Base-by-base conservation (phyloP, 2,888 invertebrate species). In the Piscicola geometra region DNA sequence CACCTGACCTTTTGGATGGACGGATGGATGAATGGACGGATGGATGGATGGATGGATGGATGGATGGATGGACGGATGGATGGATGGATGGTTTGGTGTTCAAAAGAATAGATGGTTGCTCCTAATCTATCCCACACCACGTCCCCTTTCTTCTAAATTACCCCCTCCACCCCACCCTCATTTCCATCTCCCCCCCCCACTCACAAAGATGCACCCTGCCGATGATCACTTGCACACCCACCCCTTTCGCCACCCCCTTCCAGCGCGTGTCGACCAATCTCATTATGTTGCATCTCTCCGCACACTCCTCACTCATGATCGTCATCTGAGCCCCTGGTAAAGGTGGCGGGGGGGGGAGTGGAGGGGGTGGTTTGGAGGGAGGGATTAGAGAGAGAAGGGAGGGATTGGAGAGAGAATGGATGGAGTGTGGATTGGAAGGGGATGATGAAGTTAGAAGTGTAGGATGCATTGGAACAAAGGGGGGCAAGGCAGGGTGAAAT, bases 171-270 rank as follows among this genome's bases (percentile, higher is more conserved):
- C 41, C 41, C 41, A 9, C 41, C 41, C 41, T 41, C 41, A 5
- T 41, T 15, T 15, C 41, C 15, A 5, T 15, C 41, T 15, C 41
- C 15, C 41, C 41, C 41, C 41, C 60, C 18, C 70, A 79, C 82
- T 80, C 77, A 85, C 85, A 84, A 79, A 85, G 79, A 86, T 99
- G 99, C 81, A 99, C 94, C 77, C 97, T 89, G 0, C 99, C 99
- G 78, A 96, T 91, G 81, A 98, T 96, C 81, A 91, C 90, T 86
- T 99, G 97, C 0, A 93, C 92, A 3, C 99, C 99, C 18, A 99
- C 97, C 75, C 98, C 98, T 87, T 95, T 95, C 0, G 98, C 98
- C 78, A 96, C 91, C 1, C 97, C 97, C 0, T 93, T 91, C 93
- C 96, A 98, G 84, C 94, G 90, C 0, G 90, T 90, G 84, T 98